Evolutionary conservation across 23 tunicate genomes (phyloP), one percentile per base, ranked within the genome.

Genomic region (Phallusia fumigata): DNA sequence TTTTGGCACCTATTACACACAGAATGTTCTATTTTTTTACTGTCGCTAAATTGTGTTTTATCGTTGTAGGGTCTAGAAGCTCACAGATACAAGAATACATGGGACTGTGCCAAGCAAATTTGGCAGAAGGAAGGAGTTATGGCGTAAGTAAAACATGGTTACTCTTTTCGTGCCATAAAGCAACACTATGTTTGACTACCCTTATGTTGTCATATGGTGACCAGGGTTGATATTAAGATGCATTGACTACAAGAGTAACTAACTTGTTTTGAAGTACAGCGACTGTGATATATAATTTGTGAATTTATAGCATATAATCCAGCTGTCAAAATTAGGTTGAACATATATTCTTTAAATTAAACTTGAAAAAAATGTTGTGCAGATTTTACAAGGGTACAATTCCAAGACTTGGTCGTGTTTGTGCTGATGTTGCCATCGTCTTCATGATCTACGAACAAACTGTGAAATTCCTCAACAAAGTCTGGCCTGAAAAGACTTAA

Each of bases 331-430:
- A n/a, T n/a, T n/a, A n/a, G n/a, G n/a, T n/a, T n/a, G n/a, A n/a
- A n/a, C n/a, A n/a, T n/a, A n/a, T n/a, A n/a, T n/a, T n/a, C 47
- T 10, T 40, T 10, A 5, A 40, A 40, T 40, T 3, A 40, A 40
- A 40, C 10, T 3, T 40, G 47, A 10, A 5, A 40, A 40, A 3
- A 3, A 40, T 40, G 47, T 40, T 58, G 11, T 58, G 44, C 33
- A 90, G 95, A 82, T 89, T 93, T 34, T 93, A 93, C 87, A 93
- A 93, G 82, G 98, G 98, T 30, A 93, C 98, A 16, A 65, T 93
- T 18, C 98, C 98, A 0, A 80, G 98, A 40, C 74, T 93, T 26
- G 85, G 94, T 10, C 85, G 98, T 22, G 98, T 93, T 18, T 89
- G 93, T 34, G 82, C 89, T 21, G 98, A 93, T 75, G 98, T 93